Evolutionary conservation across 2,888 invertebrate genomes (phyloP), one percentile per base, ranked within the genome.

Genomic region (Uropetala carovei): DNA sequence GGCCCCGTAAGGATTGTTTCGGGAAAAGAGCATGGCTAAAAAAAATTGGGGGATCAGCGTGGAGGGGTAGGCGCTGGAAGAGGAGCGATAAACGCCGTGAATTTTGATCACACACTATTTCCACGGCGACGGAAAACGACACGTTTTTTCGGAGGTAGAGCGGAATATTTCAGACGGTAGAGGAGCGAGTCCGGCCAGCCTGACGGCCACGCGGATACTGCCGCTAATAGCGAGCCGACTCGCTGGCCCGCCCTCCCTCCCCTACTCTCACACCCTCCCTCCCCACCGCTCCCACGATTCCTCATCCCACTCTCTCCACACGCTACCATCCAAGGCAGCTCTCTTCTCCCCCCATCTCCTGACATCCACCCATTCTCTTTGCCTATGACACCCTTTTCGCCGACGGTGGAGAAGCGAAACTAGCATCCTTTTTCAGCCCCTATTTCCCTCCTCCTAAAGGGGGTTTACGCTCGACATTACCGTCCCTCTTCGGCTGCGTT

Each of bases 151-250:
- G 64, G 89, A 10, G 11, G 10, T 43, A 5, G 16, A 43, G 89
- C n/a, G 16, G 89, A 9, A 43, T 58, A 22, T 86, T 9, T 60
- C 27, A 13, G 75, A 68, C 68, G 68, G 68, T 68, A 14, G 64
- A 18, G 64, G 64, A 43, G 89, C 89, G 64, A 64, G 89, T 89
- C 89, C 89, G 89, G 60, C 89, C 89, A 89, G 89, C 64, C 89
- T 43, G 89, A 43, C 89, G 89, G 89, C 89, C 89, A 89, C 89
- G 89, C 89, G 89, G 89, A 64, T 43, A 89, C 89, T 89, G 89
- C 89, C 89, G 64, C 89, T 89, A 89, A 89, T 89, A 89, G 89
- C 89, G 59, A 68, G 89, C 89, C 60, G 64, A 30, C 30, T 64
- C 60, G 86, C 60, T 60, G 30, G 86, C 86, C 84, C 30, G 60